These are phyloP conservation scores for Andinoacara biseriatus DNA, from an alignment of 2,113 vertebrate species.

Conservation along the genomic window DNA sequence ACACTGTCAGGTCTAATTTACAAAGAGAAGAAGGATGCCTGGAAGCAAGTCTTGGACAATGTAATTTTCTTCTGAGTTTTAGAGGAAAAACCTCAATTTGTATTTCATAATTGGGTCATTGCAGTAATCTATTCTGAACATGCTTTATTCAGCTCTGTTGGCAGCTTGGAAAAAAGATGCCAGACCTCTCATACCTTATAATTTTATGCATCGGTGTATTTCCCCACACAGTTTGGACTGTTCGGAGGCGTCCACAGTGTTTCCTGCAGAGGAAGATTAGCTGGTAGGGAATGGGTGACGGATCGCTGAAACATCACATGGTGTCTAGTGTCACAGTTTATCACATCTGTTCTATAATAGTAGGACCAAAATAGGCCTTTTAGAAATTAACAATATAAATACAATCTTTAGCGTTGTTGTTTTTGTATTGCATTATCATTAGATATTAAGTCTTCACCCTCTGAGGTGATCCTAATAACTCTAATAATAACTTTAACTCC, in stretches of 20 bases:
- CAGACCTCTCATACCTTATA: conserved; percentile 57
- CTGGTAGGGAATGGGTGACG: neutral
- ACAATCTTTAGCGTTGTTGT: neutral
- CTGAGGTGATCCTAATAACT: neutral
- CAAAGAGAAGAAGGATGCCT: conserved; percentile 65
- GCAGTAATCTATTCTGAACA: conserved; percentile 63
- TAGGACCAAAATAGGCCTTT: neutral
- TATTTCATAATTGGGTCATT: conserved; percentile 55
- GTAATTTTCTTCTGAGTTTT: conserved; percentile 49
- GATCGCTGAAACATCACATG: conserved; percentile 5
- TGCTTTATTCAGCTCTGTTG: conserved; percentile 35
- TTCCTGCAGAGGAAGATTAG: conserved; percentile 32
- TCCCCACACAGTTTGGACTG: conserved; percentile 41
- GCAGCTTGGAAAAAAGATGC: conserved; percentile 9
- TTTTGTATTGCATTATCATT: neutral
- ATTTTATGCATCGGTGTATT: conserved; percentile 73
- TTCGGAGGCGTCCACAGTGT: conserved; percentile 24
- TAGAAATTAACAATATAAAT: neutral
- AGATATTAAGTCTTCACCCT: neutral
- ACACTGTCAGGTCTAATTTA: conserved; percentile 67
- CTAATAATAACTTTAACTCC: neutral
- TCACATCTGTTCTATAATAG: neutral
- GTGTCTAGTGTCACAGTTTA: neutral
- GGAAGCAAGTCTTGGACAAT: conserved; percentile 41
- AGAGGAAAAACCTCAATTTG: conserved; percentile 48